Conservation (phyloP, 2,113 vertebrate genomes). For the Morone saxatilis region DNA sequence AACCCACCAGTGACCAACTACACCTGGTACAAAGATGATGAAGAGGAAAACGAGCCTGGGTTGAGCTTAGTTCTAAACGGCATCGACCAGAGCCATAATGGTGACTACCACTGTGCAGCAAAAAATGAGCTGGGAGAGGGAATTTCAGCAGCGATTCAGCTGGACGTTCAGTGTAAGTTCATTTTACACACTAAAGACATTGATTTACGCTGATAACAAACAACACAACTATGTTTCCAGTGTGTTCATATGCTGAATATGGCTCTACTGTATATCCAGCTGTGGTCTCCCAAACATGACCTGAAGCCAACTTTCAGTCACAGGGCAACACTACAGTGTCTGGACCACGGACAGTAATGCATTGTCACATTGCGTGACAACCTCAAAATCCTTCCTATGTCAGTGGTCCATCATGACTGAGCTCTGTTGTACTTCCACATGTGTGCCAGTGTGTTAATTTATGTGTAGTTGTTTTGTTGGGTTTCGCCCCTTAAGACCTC, state of each 20-base stretch:
- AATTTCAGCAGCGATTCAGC: constrained; percentile 35
- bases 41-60: constrained; percentile 33
- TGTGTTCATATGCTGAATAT: constrained; percentile 23
- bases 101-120: constrained; percentile 69
- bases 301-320: constrained; percentile 47
- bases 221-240: constrained; percentile 32
- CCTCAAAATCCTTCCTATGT: constrained; percentile 42
- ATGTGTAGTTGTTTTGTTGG: constrained; percentile 49
- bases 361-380: constrained; percentile 63
- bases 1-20: constrained; percentile 77
- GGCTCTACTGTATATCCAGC: constrained; percentile 43
- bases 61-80: constrained; percentile 12
- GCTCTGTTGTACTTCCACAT: constrained; percentile 44
- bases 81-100: constrained; percentile 36
- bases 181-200: constrained; percentile 22
- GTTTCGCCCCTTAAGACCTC: neutral
- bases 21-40: constrained; percentile 77
- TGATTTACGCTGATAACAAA: constrained; percentile 27
- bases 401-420: constrained; percentile 45
- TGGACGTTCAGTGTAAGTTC: constrained; percentile 77
- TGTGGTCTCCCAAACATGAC: constrained; percentile 46
- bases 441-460: constrained; percentile 29
- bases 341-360: constrained; percentile 52
- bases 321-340: constrained; percentile 41
- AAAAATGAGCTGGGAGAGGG: constrained; percentile 62